These are phyloP conservation scores for Muscicapa comitata DNA, from an alignment of 2,797 vertebrate species.

Conservation along the genomic window DNA sequence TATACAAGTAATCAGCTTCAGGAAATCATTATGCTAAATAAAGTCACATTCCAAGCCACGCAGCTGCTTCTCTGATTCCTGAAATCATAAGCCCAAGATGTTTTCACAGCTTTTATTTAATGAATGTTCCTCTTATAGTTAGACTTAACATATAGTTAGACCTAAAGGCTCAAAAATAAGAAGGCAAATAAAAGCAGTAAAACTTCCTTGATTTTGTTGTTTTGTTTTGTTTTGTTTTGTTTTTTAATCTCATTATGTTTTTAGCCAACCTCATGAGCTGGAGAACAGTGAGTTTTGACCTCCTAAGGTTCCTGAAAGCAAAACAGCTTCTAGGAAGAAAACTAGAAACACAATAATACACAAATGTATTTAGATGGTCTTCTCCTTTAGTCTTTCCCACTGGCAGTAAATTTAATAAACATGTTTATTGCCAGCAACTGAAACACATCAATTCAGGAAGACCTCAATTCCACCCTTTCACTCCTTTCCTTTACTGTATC, in stretches of 20 bases:
- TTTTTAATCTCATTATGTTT: background rate
- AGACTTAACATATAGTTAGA: background rate
- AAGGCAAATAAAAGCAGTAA: background rate
- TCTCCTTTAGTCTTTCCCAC: background rate
- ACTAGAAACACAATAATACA: background rate
- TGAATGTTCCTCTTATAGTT: background rate
- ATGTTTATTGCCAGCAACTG: background rate
- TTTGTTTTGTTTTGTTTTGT: fast-evolving
- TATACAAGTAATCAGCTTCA: background rate
- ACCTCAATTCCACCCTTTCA: background rate
- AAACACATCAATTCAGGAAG: background rate
- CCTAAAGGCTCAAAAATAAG: background rate
- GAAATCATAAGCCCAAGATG: background rate
- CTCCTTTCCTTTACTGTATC: background rate
- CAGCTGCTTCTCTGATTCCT: background rate
- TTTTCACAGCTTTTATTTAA: background rate
- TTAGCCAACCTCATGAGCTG: background rate
- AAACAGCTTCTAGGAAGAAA: background rate
- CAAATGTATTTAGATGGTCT: background rate
- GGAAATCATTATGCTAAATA: background rate
- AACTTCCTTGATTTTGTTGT: fast-evolving
- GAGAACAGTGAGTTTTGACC: background rate
- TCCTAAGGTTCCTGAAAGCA: background rate
- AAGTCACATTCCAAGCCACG: background rate
- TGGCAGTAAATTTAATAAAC: background rate